A percentile compares a stretch with the other conserved stretches of the same genome.
These are phyloP conservation scores for Agrilus cyanescens DNA, from an alignment of 2,888 invertebrate genomes.

Conservation along the genomic window DNA sequence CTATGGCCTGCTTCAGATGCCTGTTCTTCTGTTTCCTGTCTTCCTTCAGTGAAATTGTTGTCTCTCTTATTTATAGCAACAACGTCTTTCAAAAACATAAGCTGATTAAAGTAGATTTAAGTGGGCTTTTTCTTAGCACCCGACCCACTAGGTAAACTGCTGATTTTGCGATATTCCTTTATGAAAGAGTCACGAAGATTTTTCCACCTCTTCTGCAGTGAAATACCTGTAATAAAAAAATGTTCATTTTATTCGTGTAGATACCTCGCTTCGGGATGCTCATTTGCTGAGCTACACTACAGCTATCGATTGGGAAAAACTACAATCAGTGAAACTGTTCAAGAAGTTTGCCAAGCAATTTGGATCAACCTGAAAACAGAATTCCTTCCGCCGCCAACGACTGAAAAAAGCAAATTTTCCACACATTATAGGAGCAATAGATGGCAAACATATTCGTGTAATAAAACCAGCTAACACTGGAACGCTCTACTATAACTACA, in stretches of 20 bases:
- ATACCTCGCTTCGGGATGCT: too few relatives aligned
- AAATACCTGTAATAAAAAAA: too few relatives aligned
- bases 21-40: conserved; percentile 21
- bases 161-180: too few relatives aligned
- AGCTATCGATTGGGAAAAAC: conserved; percentile 4
- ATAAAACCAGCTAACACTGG: conserved; percentile 6
- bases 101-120: conserved; percentile 21
- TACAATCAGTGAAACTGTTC: conserved; percentile 2
- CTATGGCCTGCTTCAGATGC: conserved; percentile 13
- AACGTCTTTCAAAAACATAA: conserved; percentile 21
- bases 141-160: conserved; percentile 15
- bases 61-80: conserved; percentile 19
- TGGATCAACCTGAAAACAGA: conserved; percentile 1
- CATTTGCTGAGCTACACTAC: not conserved
- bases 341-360: conserved; percentile 2
- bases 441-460: conserved; percentile 15
- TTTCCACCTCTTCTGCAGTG: too few relatives aligned
- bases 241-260: too few relatives aligned
- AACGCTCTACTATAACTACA: conserved; percentile 9
- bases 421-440: conserved; percentile 5
- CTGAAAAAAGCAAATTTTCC: conserved; percentile 7
- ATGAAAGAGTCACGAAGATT: too few relatives aligned
- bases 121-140: conserved; percentile 18
- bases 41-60: conserved; percentile 22
- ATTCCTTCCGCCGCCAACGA: not conserved